Conservation (phyloP, 2,797 vertebrate genomes). For the Brachyalestes nurse region DNA sequence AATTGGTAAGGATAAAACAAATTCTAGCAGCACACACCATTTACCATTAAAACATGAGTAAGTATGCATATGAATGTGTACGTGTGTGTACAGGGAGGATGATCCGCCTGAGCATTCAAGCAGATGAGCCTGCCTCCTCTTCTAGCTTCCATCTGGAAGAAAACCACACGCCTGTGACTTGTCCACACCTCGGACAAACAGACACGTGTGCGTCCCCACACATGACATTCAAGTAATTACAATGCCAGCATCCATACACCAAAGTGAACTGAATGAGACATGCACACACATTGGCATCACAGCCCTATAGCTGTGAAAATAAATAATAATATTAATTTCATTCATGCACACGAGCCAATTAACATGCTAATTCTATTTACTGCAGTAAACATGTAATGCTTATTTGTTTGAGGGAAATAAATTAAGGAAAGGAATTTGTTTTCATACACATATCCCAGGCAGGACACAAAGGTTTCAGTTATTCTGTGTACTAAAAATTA, state of each 20-base stretch:
- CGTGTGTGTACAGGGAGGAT: constrained; percentile 23
- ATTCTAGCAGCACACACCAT: too few relatives aligned
- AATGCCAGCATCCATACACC: constrained; percentile 19
- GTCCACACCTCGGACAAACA: constrained; percentile 28
- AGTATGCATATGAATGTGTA: constrained; percentile 27
- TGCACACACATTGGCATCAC: not conserved
- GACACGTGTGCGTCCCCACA: constrained; percentile 20
- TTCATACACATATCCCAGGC: constrained; percentile 10
- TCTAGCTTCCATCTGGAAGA: constrained; percentile 55
- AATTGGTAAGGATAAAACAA: too few relatives aligned
- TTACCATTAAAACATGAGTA: not conserved
- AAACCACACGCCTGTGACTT: constrained; percentile 45
- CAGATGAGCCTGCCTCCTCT: constrained; percentile 42
- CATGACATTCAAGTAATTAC: constrained; percentile 40
- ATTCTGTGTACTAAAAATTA: not conserved
- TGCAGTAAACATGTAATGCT: not conserved
- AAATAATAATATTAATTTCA: too few relatives aligned
- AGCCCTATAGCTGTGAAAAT: not conserved
- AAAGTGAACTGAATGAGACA: too few relatives aligned
- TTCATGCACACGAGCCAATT: not conserved
- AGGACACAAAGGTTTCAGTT: constrained; percentile 10
- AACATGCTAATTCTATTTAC: not conserved
- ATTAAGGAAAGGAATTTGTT: constrained; percentile 18
- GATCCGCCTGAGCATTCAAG: constrained; percentile 30
- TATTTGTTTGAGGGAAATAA: not conserved